phyloP scores from a whole-genome alignment of 2,888 invertebrate genomes.

The Lasioglossum oenotherae region DNA sequence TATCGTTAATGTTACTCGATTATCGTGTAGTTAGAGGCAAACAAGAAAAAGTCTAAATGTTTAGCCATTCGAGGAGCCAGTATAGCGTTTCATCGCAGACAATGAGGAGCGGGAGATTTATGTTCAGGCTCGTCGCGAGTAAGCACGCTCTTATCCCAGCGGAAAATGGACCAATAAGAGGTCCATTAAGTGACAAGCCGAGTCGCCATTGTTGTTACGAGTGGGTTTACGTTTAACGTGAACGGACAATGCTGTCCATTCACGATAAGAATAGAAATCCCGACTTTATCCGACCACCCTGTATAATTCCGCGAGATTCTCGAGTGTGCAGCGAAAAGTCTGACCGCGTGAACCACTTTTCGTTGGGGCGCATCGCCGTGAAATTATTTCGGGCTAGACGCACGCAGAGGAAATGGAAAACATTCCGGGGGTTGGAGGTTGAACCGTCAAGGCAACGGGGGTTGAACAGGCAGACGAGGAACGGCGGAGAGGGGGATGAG shows the following conservation, averaged over 20 bases:
- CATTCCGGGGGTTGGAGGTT: neutral
- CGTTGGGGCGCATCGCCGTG: slow-evolving; percentile 55
- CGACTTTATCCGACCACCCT: slow-evolving; percentile 1
- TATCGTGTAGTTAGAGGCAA: neutral
- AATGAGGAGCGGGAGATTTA: neutral
- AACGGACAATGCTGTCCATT: slow-evolving; percentile 27
- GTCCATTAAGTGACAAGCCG: slow-evolving; percentile 4
- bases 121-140: neutral
- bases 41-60: neutral
- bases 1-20: neutral
- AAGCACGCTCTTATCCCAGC: neutral
- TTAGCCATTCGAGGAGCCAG: neutral
- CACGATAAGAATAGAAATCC: neutral
- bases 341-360: slow-evolving; percentile 44
- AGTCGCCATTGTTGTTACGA: slow-evolving; percentile 16
- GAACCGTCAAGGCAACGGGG: neutral
- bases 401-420: slow-evolving; percentile 11
- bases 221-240: slow-evolving; percentile 10
- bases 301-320: neutral
- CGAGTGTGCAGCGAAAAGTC: neutral
- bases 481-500: neutral
- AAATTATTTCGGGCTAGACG: slow-evolving; percentile 68
- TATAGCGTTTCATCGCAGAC: neutral
- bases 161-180: slow-evolving; percentile 18
- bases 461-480: neutral